Evolutionary conservation across 2,797 vertebrate species (phyloP).

Genomic region (Poeciliopsis gracilis): DNA sequence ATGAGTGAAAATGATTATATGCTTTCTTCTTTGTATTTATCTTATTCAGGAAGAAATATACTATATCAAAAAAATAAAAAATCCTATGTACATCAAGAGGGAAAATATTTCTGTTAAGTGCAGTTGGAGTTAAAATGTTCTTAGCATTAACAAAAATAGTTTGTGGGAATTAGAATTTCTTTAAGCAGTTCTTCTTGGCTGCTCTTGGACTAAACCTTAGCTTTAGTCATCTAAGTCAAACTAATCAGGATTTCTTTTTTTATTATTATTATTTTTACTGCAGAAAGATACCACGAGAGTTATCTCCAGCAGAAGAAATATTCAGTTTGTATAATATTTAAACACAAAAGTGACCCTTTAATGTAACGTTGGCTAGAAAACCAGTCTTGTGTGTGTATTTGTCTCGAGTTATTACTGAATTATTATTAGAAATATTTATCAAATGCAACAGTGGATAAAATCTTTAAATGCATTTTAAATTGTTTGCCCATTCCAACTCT

Average conservation of each 20-base stretch:
- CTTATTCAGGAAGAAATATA: background rate
- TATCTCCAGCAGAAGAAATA: background rate
- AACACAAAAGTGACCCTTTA: background rate
- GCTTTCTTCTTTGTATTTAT: background rate
- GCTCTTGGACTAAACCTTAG: background rate
- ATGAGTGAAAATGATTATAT: background rate
- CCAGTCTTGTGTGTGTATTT: constrained; percentile 8
- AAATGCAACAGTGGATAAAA: constrained; percentile 16
- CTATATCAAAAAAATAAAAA: background rate
- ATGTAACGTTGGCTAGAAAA: background rate
- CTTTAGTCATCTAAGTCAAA: background rate
- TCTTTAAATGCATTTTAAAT: constrained; percentile 14
- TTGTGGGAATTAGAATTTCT: background rate
- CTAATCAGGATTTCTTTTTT: background rate
- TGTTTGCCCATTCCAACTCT: constrained; percentile 76
- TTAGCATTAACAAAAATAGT: background rate
- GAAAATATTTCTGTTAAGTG: background rate
- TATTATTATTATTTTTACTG: background rate
- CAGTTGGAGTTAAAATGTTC: background rate
- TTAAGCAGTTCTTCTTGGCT: background rate
- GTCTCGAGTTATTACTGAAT: constrained; percentile 17
- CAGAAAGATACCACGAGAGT: background rate
- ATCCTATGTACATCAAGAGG: background rate
- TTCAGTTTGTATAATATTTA: background rate
- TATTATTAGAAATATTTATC: constrained; percentile 23